Percentiles rank a stretch among this genome's conserved stretches.
Evolutionary conservation across 1,140 invertebrate genomes (phyloP).

Genomic region (Aphaenogaster ashmeadi): DNA sequence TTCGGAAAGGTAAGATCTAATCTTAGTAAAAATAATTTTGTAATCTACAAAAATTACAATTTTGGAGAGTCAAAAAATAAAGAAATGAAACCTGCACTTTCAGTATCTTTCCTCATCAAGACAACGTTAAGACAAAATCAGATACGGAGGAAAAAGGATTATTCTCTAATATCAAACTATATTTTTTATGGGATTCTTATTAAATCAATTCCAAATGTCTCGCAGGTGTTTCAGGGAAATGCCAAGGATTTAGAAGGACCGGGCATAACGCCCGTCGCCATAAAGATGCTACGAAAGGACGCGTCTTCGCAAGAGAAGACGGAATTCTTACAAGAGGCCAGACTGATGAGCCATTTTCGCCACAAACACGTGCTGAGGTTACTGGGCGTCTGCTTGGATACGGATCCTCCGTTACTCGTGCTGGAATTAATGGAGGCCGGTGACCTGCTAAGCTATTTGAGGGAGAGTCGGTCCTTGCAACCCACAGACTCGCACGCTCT

Average conservation of each 20-base stretch:
- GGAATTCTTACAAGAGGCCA: conserved; percentile 98
- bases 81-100: background rate
- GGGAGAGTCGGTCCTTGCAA: conserved; percentile 91
- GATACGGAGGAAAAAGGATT: background rate
- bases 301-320: conserved; percentile 96
- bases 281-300: conserved; percentile 96
- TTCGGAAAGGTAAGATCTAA: conserved; percentile 93
- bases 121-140: background rate
- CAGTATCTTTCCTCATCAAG: background rate
- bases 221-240: conserved; percentile 94
- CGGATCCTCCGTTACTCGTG: conserved; percentile 96
- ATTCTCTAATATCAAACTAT: background rate
- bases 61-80: background rate
- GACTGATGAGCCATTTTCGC: conserved; percentile 98
- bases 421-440: conserved; percentile 99
- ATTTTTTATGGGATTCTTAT: background rate
- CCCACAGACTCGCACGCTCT: conserved; percentile 88
- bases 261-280: conserved; percentile 84
- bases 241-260: conserved; percentile 89
- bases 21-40: background rate
- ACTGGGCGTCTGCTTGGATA: conserved; percentile 97
- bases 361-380: conserved; percentile 98
- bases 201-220: background rate
- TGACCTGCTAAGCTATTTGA: conserved; percentile 96
- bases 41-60: background rate